Evolutionary conservation across 2,888 invertebrate genomes (phyloP), one percentile per base, ranked within the genome.

Genomic region (Bembecia ichneumoniformis): DNA sequence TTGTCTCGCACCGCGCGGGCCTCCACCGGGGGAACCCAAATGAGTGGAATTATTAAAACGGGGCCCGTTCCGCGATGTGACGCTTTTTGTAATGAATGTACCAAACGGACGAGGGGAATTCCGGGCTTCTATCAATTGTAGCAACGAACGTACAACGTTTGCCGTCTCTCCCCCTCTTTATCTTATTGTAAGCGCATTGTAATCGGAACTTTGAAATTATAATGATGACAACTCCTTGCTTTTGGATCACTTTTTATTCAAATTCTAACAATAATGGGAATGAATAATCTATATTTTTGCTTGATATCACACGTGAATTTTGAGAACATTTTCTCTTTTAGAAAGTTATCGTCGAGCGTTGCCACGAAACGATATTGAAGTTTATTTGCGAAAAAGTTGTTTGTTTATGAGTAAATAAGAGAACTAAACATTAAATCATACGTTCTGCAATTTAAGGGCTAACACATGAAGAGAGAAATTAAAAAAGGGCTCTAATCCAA

Each of bases 31-130:
- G 84, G 80, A 68, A 67, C 74, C 71, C 79, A 76, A 82, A 81
- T 80, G 83, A 84, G 82, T 77, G 76, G 79, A 84, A 86, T 87
- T 86, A 86, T 84, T 82, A 80, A 84, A 81, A 74, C 74, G 67
- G 77, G 73, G 71, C 74, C 71, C 74, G 72, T 71, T 66, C 68
- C 63, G 68, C 79, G 73, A 78, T 79, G 81, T 79, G 83, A 81
- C 82, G 82, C 78, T 82, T 83, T 84, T 83, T 78, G 81, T 82
- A 82, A 84, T 82, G 81, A 83, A 79, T 72, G 78, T 74, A 74
- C 76, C 66, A 68, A 50, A 50, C 51, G 48, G 54, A 52, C 60
- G 59, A 60, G 65, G 74, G 72, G 74, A 63, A 58, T n/a, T 28
- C 55, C 47, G 54, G 47, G 57, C 59, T 68, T 64, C 62, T 64